A percentile compares a stretch with the other conserved stretches of the same genome.
These are phyloP conservation scores for Charanyca ferruginea DNA, from an alignment of 2,888 invertebrate species.

Conservation along the genomic window DNA sequence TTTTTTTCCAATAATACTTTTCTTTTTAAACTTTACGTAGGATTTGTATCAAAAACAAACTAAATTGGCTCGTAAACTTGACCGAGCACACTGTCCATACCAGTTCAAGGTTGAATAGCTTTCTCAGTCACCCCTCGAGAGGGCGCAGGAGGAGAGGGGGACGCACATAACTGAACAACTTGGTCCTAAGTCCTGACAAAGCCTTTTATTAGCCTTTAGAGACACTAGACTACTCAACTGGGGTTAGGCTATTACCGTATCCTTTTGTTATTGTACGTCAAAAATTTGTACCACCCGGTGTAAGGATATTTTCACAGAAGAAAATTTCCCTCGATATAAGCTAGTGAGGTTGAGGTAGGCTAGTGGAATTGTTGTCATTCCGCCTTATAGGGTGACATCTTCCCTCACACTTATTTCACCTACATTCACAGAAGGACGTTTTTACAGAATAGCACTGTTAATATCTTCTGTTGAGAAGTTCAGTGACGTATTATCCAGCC, in stretches of 20 bases:
- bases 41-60: neutral
- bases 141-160: neutral
- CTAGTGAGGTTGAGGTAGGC: too few relatives aligned
- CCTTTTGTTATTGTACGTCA: too few relatives aligned
- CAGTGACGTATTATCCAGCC: too few relatives aligned
- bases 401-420: too few relatives aligned
- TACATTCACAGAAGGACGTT: too few relatives aligned
- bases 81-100: neutral
- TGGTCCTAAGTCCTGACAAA: constrained; percentile 7
- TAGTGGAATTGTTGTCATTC: too few relatives aligned
- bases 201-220: constrained; percentile 31
- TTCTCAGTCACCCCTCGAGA: constrained; percentile 6
- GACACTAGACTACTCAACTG: constrained; percentile 6
- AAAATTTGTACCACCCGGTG: neutral
- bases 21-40: neutral
- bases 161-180: constrained; percentile 27
- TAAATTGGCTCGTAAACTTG: constrained; percentile 16
- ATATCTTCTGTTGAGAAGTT: too few relatives aligned
- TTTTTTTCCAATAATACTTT: too few relatives aligned
- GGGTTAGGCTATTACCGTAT: constrained; percentile 15
- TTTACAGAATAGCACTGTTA: too few relatives aligned
- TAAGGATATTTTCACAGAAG: too few relatives aligned
- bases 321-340: too few relatives aligned
- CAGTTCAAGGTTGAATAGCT: constrained; percentile 17
- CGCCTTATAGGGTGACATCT: too few relatives aligned